Percentiles rank a stretch among this genome's conserved stretches.
Evolutionary conservation across 2,888 invertebrate species (phyloP).

Genomic region (Eulithis prunata): DNA sequence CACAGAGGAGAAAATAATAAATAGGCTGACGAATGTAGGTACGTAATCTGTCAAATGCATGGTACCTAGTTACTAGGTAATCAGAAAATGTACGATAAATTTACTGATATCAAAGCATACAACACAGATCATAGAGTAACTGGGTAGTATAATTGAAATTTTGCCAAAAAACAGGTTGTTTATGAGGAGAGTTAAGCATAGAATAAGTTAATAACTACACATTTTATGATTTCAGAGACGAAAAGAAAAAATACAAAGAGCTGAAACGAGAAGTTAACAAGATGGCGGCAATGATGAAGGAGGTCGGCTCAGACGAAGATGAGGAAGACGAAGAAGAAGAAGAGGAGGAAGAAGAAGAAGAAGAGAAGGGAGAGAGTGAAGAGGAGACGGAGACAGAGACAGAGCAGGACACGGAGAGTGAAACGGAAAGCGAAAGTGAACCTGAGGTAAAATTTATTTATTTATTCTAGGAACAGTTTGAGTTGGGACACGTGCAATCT

Average conservation of each 20-base stretch:
- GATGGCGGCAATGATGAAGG: conserved; percentile 95
- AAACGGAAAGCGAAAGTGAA: conserved; percentile 87
- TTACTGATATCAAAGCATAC: no score
- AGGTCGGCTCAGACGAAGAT: conserved; percentile 89
- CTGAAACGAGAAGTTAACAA: conserved; percentile 95
- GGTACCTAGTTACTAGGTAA: no score
- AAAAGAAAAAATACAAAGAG: conserved; percentile 92
- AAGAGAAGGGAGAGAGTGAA: conserved; percentile 79
- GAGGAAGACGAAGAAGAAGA: conserved; percentile 88
- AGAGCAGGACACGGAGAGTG: conserved; percentile 87
- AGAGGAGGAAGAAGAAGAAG: conserved; percentile 88
- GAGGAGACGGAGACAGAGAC: conserved; percentile 87
- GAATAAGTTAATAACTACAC: no score
- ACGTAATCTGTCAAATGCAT: no score
- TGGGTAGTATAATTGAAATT: no score
- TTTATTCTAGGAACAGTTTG: no score
- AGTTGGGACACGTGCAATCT: no score
- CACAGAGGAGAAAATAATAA: no score
- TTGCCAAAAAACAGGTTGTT: no score
- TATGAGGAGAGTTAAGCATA: no score
- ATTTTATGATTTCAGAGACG: conserved; percentile 81
- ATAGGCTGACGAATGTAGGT: neutral
- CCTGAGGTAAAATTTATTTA: conserved; percentile 80
- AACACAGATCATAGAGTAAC: no score
- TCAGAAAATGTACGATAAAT: no score